Percentiles rank a stretch among this genome's conserved stretches.
Evolutionary conservation across 2,888 invertebrate species (phyloP).

Genomic region (Eudasyphora cyanicolor): DNA sequence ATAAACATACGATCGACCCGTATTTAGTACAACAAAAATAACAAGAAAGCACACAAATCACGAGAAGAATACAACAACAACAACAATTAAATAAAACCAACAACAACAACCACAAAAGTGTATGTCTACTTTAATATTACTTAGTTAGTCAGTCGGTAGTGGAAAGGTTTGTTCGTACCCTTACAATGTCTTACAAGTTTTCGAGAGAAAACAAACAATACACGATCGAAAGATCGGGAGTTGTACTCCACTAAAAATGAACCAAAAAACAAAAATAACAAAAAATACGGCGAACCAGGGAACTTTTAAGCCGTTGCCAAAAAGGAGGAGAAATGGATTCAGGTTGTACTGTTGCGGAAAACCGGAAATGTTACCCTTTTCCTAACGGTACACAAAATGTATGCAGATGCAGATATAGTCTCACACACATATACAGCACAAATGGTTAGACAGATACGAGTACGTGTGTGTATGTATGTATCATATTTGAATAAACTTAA

Average conservation of each 20-base stretch:
- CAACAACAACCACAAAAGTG: slow-evolving; percentile 30
- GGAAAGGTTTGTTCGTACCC: slow-evolving; percentile 17
- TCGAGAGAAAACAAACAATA: slow-evolving; percentile 38
- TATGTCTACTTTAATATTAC: slow-evolving; percentile 7
- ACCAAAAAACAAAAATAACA: slow-evolving; percentile 14
- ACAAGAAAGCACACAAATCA: slow-evolving; percentile 62
- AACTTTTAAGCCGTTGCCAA: slow-evolving; percentile 30
- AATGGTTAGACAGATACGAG: no score
- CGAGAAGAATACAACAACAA: slow-evolving; percentile 54
- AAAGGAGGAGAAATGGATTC: slow-evolving; percentile 51
- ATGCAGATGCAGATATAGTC: not conserved
- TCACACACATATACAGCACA: not conserved
- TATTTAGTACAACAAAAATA: slow-evolving; percentile 48
- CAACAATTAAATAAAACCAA: slow-evolving; percentile 59
- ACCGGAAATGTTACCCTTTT: slow-evolving; percentile 65
- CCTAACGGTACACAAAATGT: slow-evolving; percentile 51
- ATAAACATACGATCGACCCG: slow-evolving; percentile 2
- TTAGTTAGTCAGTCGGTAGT: no score
- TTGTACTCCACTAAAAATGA: slow-evolving; percentile 1
- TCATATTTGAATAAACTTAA: no score
- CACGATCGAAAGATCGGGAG: slow-evolving; percentile 2
- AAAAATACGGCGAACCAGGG: not conserved
- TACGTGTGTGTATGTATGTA: no score
- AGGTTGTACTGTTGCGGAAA: slow-evolving; percentile 47
- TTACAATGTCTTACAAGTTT: not conserved